Evolutionary conservation across 2,113 vertebrate species (phyloP), one percentile per base, ranked within the genome.

Genomic region (Microcebus murinus): DNA sequence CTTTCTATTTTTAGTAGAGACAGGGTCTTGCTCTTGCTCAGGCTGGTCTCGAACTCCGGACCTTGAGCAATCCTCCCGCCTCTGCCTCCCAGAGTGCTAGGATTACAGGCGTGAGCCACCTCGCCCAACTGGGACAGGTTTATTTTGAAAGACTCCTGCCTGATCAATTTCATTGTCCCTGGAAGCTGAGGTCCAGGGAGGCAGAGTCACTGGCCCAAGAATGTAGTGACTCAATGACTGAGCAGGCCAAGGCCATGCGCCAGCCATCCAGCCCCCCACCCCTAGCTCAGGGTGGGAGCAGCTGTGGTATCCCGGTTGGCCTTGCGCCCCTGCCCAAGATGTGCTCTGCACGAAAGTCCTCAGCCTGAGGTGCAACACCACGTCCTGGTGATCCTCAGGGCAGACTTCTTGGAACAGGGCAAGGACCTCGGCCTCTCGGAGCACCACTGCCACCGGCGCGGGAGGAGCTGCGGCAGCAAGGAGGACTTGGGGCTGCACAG

Each of bases 361-460:
- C 81, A 98, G 98, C 98, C 98, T 0, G 98, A 98, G n/a, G 97
- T 94, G 1, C 99, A 99, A 96, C 99, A 99, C 42, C 97, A 98
- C 15, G 94, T 99, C 92, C 92, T 99, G 97, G 99, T 98, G 3
- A 99, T 99, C 97, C 99, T 99, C 27, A 98, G 99, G 98, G 98
- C 98, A 84, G 99, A 99, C 74, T 98, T 99, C 74, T 97, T 99
- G 91, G 98, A 98, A 63, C 98, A 94, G 2, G 98, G 98, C 2
- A 96, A 90, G 10, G 98, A 98, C 0, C 98, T 98, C 45, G 93
- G 70, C 31, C 97, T 98, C 0, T 99, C 99, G 73, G 92, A 97
- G 0, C 98, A 99, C 15, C 99, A 98, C 96, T 98, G 98, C 70
- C 96, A 98, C 68, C 97, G 83, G 91, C 97, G 39, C 4, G 97